Evolutionary conservation across 2,797 vertebrate species (phyloP), one percentile per base, ranked within the genome.

Genomic region (Acridotheres tristis): DNA sequence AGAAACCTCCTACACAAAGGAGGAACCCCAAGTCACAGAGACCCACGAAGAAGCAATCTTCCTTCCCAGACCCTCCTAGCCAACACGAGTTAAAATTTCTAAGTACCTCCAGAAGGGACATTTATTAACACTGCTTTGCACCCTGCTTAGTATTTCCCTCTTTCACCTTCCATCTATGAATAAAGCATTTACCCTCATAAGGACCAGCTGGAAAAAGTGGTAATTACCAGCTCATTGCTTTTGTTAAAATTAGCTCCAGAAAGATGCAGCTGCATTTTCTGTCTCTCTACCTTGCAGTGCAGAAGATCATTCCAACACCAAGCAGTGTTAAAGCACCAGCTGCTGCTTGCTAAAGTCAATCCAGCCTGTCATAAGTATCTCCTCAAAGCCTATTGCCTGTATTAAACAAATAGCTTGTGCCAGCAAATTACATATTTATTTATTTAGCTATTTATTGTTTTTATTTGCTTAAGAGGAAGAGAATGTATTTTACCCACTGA

Each of bases 191-290:
- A 91, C 85, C 66, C 84, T 85, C 67, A 68, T 32, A 94, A 89
- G 92, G 81, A 95, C 71, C 90, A 94, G 85, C 87, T 93, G 93
- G 84, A 61, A 82, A 91, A 85, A 87, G 54, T 72, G 82, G 66
- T 71, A 85, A 94, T 95, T 89, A 93, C 50, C 55, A 95, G 72
- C 86, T 94, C 92, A 67, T 76, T 83, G 54, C 69, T 69, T 74
- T 32, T 59, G 86, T 90, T 69, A 57, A 94, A 96, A 95, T 83
- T 76, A 96, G 90, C 85, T 90, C 65, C 81, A 94, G 59, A 65
- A 95, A 88, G 89, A 94, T 58, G 67, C 92, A 96, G 93, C 94
- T 95, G 94, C 74, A 93, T 82, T 97, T 96, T 88, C 89, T 94
- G 71, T 79, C 77, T 88, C 85, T 86, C 69, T 58, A 71, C 88